Evolutionary conservation across 2,888 invertebrate genomes (phyloP), one percentile per base, ranked within the genome.

Genomic region (Zygaena filipendulae): DNA sequence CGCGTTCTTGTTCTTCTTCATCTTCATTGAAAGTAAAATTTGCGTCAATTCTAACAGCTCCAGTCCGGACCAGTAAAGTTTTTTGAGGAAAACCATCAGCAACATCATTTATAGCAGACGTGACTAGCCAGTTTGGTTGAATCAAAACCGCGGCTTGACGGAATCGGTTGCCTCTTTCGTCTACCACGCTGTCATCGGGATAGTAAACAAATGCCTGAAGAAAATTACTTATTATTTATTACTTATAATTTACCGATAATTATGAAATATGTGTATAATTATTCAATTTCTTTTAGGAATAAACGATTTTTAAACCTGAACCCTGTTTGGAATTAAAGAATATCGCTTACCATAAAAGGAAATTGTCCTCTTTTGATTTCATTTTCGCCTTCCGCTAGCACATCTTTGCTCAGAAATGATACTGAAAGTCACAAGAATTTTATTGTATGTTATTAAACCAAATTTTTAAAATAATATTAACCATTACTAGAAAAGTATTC

Each of bases 1-100:
- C 75, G 26, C 66, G 49, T 35, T 79, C 77, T 29, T 79, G 79
- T 34, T 79, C 77, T 31, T 67, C 61, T 30, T 79, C 75, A 28
- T 75, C 77, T 42, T 74, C 74, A 36, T 67, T 70, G 1, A 74
- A 39, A 2, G 61, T 63, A 22, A 72, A 59, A 13, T 60, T 63
- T 3, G 39, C 3, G 33, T 77, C 74, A 23, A 77, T 52, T 12
- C 37, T 34, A 13, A 62, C 33, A 6, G 72, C 64, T 3, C 79
- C 77, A n/a, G 55, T 39, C 36, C 75, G 58, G 1, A 77, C 79
- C 23, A 75, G 28, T 8, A 79, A 43, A 0, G 77, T 77, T 39
- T 74, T 74, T 12, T 45, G 40, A 3, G 71, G 71, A 29, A 75
- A 74, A 5, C 56, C 59, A 9, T 52, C 38, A 2, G 48, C 38